Percentiles rank a stretch among this genome's conserved stretches.
phyloP scores from a whole-genome alignment of 1,140 invertebrate genomes.

The Euglossa dilemma region DNA sequence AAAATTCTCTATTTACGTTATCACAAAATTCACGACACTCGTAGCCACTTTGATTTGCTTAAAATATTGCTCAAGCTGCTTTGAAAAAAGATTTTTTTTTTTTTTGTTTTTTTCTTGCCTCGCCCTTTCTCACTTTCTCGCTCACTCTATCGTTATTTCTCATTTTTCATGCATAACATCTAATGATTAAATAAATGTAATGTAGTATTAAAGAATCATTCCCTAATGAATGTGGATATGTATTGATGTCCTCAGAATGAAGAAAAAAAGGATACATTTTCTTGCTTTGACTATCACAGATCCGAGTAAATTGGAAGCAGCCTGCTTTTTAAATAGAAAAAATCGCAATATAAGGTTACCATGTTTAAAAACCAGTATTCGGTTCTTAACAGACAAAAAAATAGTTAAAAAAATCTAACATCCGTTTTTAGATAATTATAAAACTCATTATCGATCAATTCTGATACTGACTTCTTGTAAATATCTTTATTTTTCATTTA shows the following conservation, averaged over 20 bases:
- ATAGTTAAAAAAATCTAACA: slow-evolving; percentile 38
- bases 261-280: slow-evolving; percentile 51
- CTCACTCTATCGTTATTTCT: slow-evolving; percentile 6
- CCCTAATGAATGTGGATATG: slow-evolving; percentile 56
- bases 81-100: slow-evolving; percentile 37
- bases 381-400: slow-evolving; percentile 7
- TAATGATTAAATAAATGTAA: slow-evolving; percentile 47
- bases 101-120: slow-evolving; percentile 3
- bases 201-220: slow-evolving; percentile 64
- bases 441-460: slow-evolving; percentile 63
- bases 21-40: slow-evolving; percentile 56
- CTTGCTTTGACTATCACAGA: slow-evolving; percentile 58
- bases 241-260: slow-evolving; percentile 49
- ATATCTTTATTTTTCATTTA: slow-evolving; percentile 84
- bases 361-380: slow-evolving; percentile 26
- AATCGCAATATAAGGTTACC: background rate
- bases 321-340: slow-evolving; percentile 20
- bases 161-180: slow-evolving; percentile 34
- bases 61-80: slow-evolving; percentile 61
- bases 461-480: slow-evolving; percentile 80
- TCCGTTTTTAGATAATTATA: slow-evolving; percentile 42
- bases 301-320: slow-evolving; percentile 49
- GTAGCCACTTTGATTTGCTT: slow-evolving; percentile 47
- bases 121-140: background rate
- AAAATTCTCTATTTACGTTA: slow-evolving; percentile 55